Conservation (phyloP, 2,888 invertebrate species). For the Ptychoptera albimana region DNA sequence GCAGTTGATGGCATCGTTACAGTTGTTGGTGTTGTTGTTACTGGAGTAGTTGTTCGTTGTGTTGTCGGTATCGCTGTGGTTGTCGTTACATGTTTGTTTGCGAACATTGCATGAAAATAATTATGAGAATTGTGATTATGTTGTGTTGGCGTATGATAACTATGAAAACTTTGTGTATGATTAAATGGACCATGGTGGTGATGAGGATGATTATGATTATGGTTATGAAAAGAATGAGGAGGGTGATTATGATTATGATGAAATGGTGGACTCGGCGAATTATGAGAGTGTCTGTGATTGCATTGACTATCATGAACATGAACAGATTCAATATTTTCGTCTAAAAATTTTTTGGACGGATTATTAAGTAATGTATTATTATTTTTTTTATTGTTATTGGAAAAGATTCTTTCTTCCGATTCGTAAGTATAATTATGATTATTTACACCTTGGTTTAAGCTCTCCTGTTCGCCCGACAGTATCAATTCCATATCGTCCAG, state of each 20-base stretch:
- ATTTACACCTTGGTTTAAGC: too few relatives aligned
- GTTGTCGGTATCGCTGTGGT: not conserved
- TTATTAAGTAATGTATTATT: too few relatives aligned
- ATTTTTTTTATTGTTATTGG: too few relatives aligned
- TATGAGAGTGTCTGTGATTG: not conserved
- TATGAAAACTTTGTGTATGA: not conserved
- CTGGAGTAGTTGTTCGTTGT: slow-evolving; percentile 2
- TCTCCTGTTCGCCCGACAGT: too few relatives aligned
- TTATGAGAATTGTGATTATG: not conserved
- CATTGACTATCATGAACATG: too few relatives aligned
- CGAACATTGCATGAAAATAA: not conserved
- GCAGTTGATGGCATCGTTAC: not conserved
- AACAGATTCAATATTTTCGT: too few relatives aligned
- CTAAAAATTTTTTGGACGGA: too few relatives aligned
- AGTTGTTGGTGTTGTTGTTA: not conserved
- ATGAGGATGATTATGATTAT: not conserved
- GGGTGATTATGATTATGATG: not conserved
- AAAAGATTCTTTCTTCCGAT: too few relatives aligned
- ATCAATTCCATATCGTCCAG: too few relatives aligned
- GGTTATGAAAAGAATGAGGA: not conserved
- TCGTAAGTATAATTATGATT: too few relatives aligned
- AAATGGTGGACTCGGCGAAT: not conserved
- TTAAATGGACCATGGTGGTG: not conserved
- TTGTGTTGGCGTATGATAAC: not conserved
- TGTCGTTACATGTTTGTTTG: not conserved